Evolutionary conservation across 2,888 invertebrate genomes (phyloP).

Genomic region (Pediacus dermestoides): DNA sequence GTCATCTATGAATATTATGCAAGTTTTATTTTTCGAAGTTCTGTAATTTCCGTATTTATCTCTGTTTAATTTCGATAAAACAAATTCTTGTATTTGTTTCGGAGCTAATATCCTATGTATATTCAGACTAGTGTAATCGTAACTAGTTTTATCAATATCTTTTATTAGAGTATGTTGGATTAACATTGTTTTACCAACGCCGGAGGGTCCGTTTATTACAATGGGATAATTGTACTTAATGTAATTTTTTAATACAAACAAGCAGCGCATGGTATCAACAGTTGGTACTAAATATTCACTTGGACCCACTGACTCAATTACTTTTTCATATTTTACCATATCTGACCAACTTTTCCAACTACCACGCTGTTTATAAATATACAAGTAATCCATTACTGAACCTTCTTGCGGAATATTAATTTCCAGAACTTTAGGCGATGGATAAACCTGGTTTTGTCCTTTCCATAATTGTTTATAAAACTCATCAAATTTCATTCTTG

Average conservation of each 20-base stretch:
- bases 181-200: conserved; percentile 63
- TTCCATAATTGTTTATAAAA: conserved; percentile 46
- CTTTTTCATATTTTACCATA: conserved; percentile 50
- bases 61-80: conserved; percentile 53
- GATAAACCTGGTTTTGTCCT: conserved; percentile 44
- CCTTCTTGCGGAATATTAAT: conserved; percentile 56
- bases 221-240: conserved; percentile 62
- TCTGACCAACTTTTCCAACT: conserved; percentile 60
- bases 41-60: conserved; percentile 55
- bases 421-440: conserved; percentile 54
- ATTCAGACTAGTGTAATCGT: conserved; percentile 54
- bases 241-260: conserved; percentile 54
- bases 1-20: conserved; percentile 65
- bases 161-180: conserved; percentile 52
- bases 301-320: conserved; percentile 47
- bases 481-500: conserved; percentile 44
- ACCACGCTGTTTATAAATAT: conserved; percentile 58
- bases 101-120: conserved; percentile 54
- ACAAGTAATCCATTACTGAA: conserved; percentile 56
- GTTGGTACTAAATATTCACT: conserved; percentile 56
- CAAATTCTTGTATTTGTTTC: conserved; percentile 52
- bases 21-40: conserved; percentile 52
- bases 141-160: conserved; percentile 52
- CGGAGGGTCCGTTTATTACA: conserved; percentile 58
- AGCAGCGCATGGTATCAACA: conserved; percentile 55